Conservation (phyloP, 2,888 invertebrate species). For the Polietes domitor region DNA sequence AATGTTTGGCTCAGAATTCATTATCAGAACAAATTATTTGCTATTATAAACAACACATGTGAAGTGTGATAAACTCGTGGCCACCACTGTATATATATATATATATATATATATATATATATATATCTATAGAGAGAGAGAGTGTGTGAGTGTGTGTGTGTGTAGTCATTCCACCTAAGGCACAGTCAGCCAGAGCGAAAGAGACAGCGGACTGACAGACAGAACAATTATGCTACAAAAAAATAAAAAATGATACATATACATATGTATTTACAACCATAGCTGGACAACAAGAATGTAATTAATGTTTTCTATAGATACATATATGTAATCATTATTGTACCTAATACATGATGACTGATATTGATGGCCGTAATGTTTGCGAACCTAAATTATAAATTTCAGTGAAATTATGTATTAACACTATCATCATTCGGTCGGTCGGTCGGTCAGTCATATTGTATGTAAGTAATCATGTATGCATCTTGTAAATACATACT, state of each 20-base stretch:
- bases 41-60: no score
- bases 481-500: neutral
- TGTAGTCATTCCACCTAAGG: neutral
- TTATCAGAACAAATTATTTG: no score
- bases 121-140: no score
- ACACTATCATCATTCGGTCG: neutral
- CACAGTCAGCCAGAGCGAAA: neutral
- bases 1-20: no score
- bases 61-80: no score
- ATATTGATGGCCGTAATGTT: constrained; percentile 58
- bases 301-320: constrained; percentile 26
- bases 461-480: neutral
- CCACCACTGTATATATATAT: no score
- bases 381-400: constrained; percentile 36
- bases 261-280: constrained; percentile 42
- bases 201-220: neutral
- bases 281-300: constrained; percentile 58
- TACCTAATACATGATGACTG: constrained; percentile 56
- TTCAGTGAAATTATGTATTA: constrained; percentile 15
- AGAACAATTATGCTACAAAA: neutral
- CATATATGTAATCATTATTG: constrained; percentile 41
- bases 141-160: neutral
- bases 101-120: no score
- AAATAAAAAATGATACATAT: neutral
- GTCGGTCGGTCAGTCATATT: neutral